These are phyloP conservation scores for Oeneis ivallda DNA, from an alignment of 2,888 invertebrate species.

Conservation along the genomic window DNA sequence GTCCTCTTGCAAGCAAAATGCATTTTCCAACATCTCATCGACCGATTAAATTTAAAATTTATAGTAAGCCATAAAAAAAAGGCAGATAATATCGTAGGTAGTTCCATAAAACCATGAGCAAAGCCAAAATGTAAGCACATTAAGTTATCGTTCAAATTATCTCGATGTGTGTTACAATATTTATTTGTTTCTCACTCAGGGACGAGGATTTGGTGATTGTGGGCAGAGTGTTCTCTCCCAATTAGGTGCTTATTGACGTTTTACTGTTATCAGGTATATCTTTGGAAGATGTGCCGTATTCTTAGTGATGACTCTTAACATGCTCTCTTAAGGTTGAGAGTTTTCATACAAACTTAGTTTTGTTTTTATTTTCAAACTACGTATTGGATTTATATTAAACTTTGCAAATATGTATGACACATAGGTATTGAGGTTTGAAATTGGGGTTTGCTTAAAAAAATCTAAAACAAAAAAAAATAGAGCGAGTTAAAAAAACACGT, in stretches of 20 bases:
- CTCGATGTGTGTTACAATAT: constrained; percentile 77
- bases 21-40: constrained; percentile 31
- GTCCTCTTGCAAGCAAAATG: constrained; percentile 15
- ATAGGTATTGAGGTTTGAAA: too few species aligned
- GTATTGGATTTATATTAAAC: too few species aligned
- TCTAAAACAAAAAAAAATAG: too few species aligned
- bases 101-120: constrained; percentile 81
- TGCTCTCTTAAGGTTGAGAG: too few species aligned
- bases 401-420: too few species aligned
- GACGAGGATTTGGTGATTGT: constrained; percentile 61
- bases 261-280: constrained; percentile 78
- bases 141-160: constrained; percentile 79
- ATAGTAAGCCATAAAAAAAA: constrained; percentile 40
- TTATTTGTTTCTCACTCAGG: constrained; percentile 78
- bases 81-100: constrained; percentile 65
- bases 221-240: constrained; percentile 76
- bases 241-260: constrained; percentile 82
- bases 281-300: constrained; percentile 64
- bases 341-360: too few species aligned
- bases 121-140: constrained; percentile 81
- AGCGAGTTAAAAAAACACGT: too few species aligned
- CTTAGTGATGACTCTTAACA: constrained; percentile 51
- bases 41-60: constrained; percentile 44
- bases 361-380: too few species aligned
- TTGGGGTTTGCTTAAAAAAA: too few species aligned